A percentile compares a stretch with the other conserved stretches of the same genome.
Evolutionary conservation across 2,113 vertebrate species (phyloP).

Genomic region (Electrona antarctica): DNA sequence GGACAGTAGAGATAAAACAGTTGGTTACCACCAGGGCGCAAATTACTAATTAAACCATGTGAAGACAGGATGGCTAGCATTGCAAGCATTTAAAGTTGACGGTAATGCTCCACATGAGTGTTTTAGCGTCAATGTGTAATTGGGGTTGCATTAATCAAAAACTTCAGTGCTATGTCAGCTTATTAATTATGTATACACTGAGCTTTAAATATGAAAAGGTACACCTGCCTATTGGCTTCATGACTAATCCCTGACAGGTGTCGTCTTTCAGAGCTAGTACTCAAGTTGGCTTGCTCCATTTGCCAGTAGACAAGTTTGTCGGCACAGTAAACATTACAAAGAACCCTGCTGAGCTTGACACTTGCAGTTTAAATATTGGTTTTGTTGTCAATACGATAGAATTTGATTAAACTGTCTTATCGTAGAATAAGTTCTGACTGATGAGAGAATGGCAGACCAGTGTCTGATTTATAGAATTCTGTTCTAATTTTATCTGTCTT

Average conservation of each 20-base stretch:
- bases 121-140: not conserved
- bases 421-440: not conserved
- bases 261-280: constrained; percentile 45
- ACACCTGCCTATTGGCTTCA: constrained; percentile 35
- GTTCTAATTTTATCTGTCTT: constrained; percentile 80
- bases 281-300: constrained; percentile 13
- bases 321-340: constrained; percentile 20
- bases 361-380: not conserved
- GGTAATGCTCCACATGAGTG: not conserved
- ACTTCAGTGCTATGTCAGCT: too few relatives aligned
- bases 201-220: constrained; percentile 14
- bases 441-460: not conserved
- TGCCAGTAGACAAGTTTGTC: constrained; percentile 37
- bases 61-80: not conserved
- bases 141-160: not conserved
- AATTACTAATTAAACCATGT: not conserved
- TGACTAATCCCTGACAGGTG: constrained; percentile 30
- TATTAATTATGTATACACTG: not conserved
- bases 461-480: not conserved
- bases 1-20: not conserved
- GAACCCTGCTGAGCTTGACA: not conserved
- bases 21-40: not conserved
- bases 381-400: too few relatives aligned
- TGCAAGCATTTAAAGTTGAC: not conserved
- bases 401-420: not conserved